phyloP scores from a whole-genome alignment of 2,797 vertebrate species.

The Phrynocephalus guinanensis region DNA sequence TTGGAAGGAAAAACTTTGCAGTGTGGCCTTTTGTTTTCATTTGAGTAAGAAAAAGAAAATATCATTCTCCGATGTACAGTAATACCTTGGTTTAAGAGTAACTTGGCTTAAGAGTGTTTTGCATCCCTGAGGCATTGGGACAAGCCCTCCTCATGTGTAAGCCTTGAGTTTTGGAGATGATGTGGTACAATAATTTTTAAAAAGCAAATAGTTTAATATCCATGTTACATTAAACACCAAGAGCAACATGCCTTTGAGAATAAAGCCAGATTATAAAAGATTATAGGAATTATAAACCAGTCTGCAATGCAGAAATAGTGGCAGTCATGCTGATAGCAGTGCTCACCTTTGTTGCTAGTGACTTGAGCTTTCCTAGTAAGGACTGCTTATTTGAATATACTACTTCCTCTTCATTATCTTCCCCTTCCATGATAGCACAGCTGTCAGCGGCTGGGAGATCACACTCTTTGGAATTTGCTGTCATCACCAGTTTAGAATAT shows the following conservation, averaged over 20 bases:
- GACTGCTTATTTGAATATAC: constrained; percentile 95
- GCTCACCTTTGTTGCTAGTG: constrained; percentile 94
- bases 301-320: neutral
- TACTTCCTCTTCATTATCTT: constrained; percentile 95
- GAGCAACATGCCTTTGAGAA: neutral
- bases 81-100: too few relatives aligned
- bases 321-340: constrained; percentile 43
- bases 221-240: neutral
- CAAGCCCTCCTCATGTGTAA: neutral
- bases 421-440: constrained; percentile 98
- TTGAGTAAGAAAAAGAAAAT: too few relatives aligned
- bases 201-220: neutral
- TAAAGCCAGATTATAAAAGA: neutral
- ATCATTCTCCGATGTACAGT: too few relatives aligned
- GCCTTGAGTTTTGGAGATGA: neutral
- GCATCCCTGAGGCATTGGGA: neutral
- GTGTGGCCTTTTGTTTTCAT: too few relatives aligned
- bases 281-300: neutral
- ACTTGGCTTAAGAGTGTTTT: too few relatives aligned
- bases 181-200: neutral
- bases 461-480: constrained; percentile 92
- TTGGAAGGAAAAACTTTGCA: too few relatives aligned
- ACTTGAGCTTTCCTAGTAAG: constrained; percentile 92
- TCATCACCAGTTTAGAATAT: constrained; percentile 96
- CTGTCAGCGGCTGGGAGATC: constrained; percentile 95